Conservation (phyloP, 1,140 invertebrate genomes). For the Parasteatoda tepidariorum region DNA sequence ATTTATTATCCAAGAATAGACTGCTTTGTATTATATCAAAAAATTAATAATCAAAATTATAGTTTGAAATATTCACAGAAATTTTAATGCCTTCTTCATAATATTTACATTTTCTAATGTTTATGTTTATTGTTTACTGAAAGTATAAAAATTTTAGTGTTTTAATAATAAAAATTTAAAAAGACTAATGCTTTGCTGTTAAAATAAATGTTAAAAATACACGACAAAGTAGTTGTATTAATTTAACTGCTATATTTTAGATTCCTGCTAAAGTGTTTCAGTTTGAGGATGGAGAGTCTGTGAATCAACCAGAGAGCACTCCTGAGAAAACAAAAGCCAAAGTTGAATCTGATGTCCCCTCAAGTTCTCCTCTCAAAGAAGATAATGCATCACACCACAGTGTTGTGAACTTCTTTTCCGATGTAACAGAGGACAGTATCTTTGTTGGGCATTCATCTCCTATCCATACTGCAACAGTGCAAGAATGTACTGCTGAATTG, state of each 20-base stretch:
- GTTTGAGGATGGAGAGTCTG: neutral
- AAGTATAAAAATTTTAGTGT: too few species aligned
- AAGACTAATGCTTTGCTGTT: too few species aligned
- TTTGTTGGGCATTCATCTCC: conserved; percentile 22
- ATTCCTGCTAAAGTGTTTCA: neutral
- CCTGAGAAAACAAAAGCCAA: conserved; percentile 19
- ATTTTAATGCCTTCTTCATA: too few species aligned
- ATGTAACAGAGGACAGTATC: conserved; percentile 1
- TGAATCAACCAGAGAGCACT: neutral
- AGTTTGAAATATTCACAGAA: too few species aligned
- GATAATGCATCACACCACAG: conserved; percentile 19
- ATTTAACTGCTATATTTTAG: neutral
- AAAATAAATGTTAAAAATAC: too few species aligned
- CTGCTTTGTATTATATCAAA: too few species aligned
- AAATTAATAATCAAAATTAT: too few species aligned
- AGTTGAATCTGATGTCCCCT: neutral
- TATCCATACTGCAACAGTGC: conserved; percentile 93
- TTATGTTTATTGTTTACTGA: too few species aligned
- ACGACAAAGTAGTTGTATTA: too few species aligned
- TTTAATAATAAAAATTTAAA: too few species aligned
- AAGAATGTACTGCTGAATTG: conserved; percentile 81
- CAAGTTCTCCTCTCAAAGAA: conserved; percentile 16
- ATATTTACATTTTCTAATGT: too few species aligned
- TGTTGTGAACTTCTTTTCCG: conserved; percentile 15
- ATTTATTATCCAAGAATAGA: too few species aligned